A percentile compares a stretch with the other conserved stretches of the same genome.
Evolutionary conservation across 1,140 invertebrate genomes (phyloP).

Genomic region (Drosophila tristis): DNA sequence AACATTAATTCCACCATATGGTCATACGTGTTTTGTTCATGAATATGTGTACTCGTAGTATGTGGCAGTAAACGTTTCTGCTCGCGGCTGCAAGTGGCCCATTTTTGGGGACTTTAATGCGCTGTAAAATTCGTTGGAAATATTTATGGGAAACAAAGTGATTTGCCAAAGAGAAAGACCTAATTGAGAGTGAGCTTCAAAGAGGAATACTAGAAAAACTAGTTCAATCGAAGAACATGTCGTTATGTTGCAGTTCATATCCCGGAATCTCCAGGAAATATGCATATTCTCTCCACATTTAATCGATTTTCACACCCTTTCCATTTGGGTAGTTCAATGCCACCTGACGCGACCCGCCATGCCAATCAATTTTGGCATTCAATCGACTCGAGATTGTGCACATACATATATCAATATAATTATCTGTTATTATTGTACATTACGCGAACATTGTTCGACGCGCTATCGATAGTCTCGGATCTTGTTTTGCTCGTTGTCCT

Average conservation of each 20-base stretch:
- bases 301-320: slow-evolving; percentile 50
- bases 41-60: background rate
- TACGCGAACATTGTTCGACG: slow-evolving; percentile 29
- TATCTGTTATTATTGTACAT: slow-evolving; percentile 73
- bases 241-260: too few species aligned
- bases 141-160: slow-evolving; percentile 27
- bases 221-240: too few species aligned
- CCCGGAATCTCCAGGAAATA: too few species aligned
- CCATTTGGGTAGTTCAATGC: slow-evolving; percentile 30
- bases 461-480: slow-evolving; percentile 49
- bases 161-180: slow-evolving; percentile 2
- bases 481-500: slow-evolving; percentile 55
- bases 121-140: slow-evolving; percentile 21
- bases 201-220: background rate
- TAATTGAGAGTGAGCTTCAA: background rate
- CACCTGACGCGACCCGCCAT: slow-evolving; percentile 31
- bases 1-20: slow-evolving; percentile 8
- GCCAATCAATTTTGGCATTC: slow-evolving; percentile 57
- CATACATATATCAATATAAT: slow-evolving; percentile 60
- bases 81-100: too few species aligned
- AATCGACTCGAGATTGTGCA: slow-evolving; percentile 39
- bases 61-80: too few species aligned
- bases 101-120: slow-evolving; percentile 26
- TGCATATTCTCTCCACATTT: background rate
- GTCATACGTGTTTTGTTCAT: slow-evolving; percentile 13